Base-by-base conservation (phyloP, 2,113 vertebrate species). In the Cardinalis cardinalis region DNA sequence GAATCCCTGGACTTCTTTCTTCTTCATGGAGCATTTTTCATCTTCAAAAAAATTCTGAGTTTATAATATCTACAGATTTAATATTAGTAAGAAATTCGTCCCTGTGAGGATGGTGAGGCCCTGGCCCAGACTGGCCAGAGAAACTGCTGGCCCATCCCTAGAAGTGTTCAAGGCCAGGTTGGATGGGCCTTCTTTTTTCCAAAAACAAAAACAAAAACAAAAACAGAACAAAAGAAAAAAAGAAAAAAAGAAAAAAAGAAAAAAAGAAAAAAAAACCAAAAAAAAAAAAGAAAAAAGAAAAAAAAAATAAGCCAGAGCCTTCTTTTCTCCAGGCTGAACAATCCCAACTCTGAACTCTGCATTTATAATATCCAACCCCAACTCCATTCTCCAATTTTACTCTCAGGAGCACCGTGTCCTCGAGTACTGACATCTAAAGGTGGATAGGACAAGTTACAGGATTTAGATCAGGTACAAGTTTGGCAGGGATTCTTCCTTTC, bases 261-360 rank as follows among this genome's bases (percentile, higher is more conserved):
- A 29, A 41, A 40, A 40, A 60, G 41, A 46, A 46, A 7, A 21
- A 31, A 11, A 19, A 40, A 28, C n/a, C n/a, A n/a, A n/a, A n/a
- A n/a, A 48, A 4, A 32, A 32, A 41, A 41, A 41, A 60, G 31
- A 31, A 29, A 41, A 40, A 40, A 60, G 41, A 46, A 46, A 7
- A 21, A 31, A 11, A 19, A 40, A 28, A 7, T 0, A 17, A 38
- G 0, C 7, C 19, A 73, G 18, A 36, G 26, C 5, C 16, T 38
- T 74, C 15, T 48, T 75, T 49, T 49, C 58, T 49, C 23, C 21
- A 60, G 43, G 16, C 9, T 60, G 28, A 75, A 26, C 5, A 32
- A 19, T 6, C 18, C 29, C 19, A 41, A 0, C 31, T 25, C 41
- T 44, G 31, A 41, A 0, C 31, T 25, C 41, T 44, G 31, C 18